Evolutionary conservation across 2,888 invertebrate species (phyloP).

Genomic region (Apamea monoglypha): DNA sequence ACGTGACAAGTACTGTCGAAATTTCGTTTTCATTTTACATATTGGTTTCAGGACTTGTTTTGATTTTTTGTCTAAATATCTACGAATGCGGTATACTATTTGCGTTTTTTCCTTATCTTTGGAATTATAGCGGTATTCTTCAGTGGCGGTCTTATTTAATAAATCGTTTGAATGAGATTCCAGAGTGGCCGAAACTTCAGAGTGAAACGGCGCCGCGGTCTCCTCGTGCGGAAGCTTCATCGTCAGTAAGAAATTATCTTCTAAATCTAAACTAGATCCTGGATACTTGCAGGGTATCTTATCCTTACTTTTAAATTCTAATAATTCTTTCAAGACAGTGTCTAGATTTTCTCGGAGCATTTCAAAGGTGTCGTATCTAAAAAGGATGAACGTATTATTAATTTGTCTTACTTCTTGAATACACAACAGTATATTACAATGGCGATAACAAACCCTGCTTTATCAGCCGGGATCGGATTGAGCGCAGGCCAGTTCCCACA

Average conservation of each 20-base stretch:
- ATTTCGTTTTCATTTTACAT: slow-evolving; percentile 70
- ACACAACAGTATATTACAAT: not conserved
- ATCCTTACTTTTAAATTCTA: slow-evolving; percentile 89
- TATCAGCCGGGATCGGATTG: slow-evolving; percentile 97
- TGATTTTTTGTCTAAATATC: slow-evolving; percentile 80
- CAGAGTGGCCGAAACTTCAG: slow-evolving; percentile 66
- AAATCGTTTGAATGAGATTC: slow-evolving; percentile 65
- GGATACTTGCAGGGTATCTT: slow-evolving; percentile 78
- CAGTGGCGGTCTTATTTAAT: slow-evolving; percentile 9
- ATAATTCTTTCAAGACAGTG: slow-evolving; percentile 91
- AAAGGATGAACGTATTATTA: slow-evolving; percentile 8
- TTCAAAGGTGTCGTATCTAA: slow-evolving; percentile 96
- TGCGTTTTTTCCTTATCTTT: slow-evolving; percentile 71
- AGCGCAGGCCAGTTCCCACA: slow-evolving; percentile 96
- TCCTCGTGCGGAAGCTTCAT: slow-evolving; percentile 44
- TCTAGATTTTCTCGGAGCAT: slow-evolving; percentile 96
- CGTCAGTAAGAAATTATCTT: slow-evolving; percentile 74
- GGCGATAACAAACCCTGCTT: slow-evolving; percentile 90
- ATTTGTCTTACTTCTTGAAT: not conserved
- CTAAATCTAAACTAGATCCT: slow-evolving; percentile 79
- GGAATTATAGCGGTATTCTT: slow-evolving; percentile 48
- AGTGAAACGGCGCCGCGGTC: slow-evolving; percentile 32
- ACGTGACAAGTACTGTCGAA: slow-evolving; percentile 64
- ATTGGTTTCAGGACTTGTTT: slow-evolving; percentile 71
- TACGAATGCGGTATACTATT: slow-evolving; percentile 81